phyloP scores from a whole-genome alignment of 2,797 vertebrate genomes.

The Typhlichthys eigenmanni region DNA sequence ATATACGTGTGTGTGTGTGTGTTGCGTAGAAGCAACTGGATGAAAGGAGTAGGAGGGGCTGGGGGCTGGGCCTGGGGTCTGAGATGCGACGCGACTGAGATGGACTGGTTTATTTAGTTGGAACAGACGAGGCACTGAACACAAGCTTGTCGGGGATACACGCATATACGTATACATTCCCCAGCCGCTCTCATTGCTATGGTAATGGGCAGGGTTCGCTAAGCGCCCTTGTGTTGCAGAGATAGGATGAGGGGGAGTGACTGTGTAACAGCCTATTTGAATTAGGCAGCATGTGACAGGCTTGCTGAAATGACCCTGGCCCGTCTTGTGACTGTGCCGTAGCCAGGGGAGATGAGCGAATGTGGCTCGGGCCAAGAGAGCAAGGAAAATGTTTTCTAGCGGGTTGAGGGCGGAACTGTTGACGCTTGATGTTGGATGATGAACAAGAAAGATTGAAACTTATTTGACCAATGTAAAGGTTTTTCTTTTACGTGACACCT shows the following conservation, averaged over 20 bases:
- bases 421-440: no score
- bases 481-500: no score
- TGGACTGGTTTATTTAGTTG: background rate
- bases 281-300: conserved; percentile 66
- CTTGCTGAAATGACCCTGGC: conserved; percentile 29
- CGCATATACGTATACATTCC: conserved; percentile 28
- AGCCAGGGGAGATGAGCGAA: conserved; percentile 44
- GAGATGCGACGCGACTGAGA: background rate
- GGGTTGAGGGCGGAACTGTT: no score
- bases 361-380: conserved; percentile 4
- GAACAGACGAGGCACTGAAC: background rate
- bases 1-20: conserved; percentile 21
- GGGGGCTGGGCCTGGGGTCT: conserved; percentile 4
- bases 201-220: conserved; percentile 55
- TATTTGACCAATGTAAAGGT: no score
- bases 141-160: background rate
- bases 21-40: background rate
- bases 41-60: background rate
- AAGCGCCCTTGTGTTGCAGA: conserved; percentile 36
- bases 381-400: no score
- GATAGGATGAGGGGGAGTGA: conserved; percentile 47
- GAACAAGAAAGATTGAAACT: no score
- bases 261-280: conserved; percentile 58
- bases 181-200: conserved; percentile 40
- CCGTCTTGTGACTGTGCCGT: conserved; percentile 61